Evolutionary conservation across 2,888 invertebrate species (phyloP).

Genomic region (Trachelus iudaicus): DNA sequence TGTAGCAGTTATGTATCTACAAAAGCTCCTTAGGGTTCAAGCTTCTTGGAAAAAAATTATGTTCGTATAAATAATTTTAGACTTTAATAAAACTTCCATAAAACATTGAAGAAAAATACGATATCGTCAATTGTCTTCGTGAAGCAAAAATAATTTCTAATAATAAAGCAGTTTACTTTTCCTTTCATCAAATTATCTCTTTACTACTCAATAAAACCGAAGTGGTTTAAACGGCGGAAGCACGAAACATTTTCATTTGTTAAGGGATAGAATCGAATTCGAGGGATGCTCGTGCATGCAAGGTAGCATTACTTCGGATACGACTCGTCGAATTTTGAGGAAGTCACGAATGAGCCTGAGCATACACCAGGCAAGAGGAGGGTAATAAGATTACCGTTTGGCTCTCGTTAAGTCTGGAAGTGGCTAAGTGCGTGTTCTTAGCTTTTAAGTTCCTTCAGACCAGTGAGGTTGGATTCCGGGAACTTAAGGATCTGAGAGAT

Average conservation of each 20-base stretch:
- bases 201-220: background rate
- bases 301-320: background rate
- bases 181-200: background rate
- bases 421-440: background rate
- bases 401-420: background rate
- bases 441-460: background rate
- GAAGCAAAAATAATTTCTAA: background rate
- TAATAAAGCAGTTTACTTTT: background rate
- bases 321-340: background rate
- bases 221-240: background rate
- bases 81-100: background rate
- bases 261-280: background rate
- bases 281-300: background rate
- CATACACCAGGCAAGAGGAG: background rate
- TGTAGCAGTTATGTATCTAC: background rate
- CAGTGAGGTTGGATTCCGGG: background rate
- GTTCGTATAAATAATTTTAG: background rate
- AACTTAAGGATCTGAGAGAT: background rate
- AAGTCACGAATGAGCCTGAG: background rate
- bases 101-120: background rate
- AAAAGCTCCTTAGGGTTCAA: background rate
- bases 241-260: background rate
- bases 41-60: background rate
- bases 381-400: background rate
- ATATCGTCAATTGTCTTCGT: background rate